Percentiles rank a stretch among this genome's conserved stretches.
Evolutionary conservation across 2,113 vertebrate genomes (phyloP).

Genomic region (Zosterops pallidus): DNA sequence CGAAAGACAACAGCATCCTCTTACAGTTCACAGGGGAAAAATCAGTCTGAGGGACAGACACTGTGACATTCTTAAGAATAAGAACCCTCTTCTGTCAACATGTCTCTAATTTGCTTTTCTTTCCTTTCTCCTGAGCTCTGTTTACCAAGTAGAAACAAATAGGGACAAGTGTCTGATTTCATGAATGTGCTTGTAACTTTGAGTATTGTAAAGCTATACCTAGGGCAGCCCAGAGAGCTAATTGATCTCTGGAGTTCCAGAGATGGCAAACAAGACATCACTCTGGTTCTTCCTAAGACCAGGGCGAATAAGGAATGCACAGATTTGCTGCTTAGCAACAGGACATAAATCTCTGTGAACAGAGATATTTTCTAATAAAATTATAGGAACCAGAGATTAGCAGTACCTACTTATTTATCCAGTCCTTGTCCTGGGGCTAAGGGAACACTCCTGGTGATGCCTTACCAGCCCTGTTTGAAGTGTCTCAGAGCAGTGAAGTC

Average conservation of each 20-base stretch:
- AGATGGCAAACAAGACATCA: background rate
- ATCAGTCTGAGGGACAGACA: background rate
- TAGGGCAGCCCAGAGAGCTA: background rate
- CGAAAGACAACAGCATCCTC: background rate
- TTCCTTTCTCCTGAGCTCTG: background rate
- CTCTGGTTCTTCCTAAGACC: background rate
- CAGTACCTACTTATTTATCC: background rate
- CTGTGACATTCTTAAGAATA: background rate
- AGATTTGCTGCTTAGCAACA: conserved; percentile 30
- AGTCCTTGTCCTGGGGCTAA: background rate
- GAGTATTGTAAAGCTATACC: background rate
- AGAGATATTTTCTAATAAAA: background rate
- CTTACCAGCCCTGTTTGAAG: background rate
- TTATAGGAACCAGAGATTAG: background rate
- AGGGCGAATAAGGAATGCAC: background rate
- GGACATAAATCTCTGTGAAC: background rate
- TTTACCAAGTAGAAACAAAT: conserved; percentile 18
- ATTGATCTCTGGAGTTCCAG: conserved; percentile 33
- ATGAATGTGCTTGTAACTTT: background rate
- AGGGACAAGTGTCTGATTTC: conserved; percentile 19
- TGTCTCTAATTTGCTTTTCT: background rate
- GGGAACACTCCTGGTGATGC: background rate
- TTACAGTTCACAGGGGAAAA: background rate
- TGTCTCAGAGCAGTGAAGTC: background rate
- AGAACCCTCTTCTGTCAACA: background rate